phyloP scores from a whole-genome alignment of 2,113 vertebrate species.

The Gymnorhina tibicen region DNA sequence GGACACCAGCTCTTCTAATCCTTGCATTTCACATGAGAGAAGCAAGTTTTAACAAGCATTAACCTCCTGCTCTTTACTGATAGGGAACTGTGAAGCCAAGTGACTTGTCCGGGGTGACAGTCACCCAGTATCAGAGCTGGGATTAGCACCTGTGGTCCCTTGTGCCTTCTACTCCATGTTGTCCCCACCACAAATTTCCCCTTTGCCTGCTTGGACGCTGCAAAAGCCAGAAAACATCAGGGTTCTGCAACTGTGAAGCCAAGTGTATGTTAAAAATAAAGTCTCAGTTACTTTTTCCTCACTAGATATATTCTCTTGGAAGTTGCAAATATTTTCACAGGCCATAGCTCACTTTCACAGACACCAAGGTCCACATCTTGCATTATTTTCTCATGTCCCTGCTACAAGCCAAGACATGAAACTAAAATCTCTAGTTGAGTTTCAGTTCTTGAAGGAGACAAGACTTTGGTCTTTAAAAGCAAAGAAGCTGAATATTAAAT shows the following conservation, averaged over 20 bases:
- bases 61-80: neutral
- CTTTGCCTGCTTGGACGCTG: neutral
- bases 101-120: neutral
- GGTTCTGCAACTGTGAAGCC: neutral
- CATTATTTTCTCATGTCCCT: neutral
- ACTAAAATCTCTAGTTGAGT: neutral
- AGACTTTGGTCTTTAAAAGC: neutral
- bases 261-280: neutral
- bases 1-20: neutral
- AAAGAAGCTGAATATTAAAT: neutral
- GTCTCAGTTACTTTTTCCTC: neutral
- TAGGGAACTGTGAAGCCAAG: neutral
- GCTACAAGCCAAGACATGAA: neutral
- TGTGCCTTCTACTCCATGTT: neutral
- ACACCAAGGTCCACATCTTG: neutral
- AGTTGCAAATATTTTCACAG: neutral
- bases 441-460: neutral
- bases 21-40: neutral
- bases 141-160: neutral
- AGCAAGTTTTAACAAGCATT: neutral
- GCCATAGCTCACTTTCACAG: neutral
- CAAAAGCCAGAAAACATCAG: neutral
- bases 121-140: neutral
- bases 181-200: neutral
- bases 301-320: neutral